Percentiles rank a stretch among this genome's conserved stretches.
phyloP scores from a whole-genome alignment of 1,140 invertebrate genomes.

The Camponotus floridanus region DNA sequence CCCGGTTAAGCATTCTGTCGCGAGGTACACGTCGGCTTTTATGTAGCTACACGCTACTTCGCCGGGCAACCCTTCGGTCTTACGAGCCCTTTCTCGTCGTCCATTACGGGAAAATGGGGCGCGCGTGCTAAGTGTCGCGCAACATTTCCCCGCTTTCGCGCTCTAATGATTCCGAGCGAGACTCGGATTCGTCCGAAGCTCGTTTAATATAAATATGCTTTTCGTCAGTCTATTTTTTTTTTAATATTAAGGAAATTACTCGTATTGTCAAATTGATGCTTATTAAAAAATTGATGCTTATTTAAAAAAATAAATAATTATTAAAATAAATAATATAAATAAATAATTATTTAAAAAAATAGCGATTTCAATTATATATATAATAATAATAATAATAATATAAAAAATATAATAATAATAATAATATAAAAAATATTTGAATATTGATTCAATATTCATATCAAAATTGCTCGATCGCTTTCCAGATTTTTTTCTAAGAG shows the following conservation, averaged over 20 bases:
- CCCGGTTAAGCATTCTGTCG: slow-evolving; percentile 58
- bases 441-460: not conserved
- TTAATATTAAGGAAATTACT: not conserved
- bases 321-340: too few species aligned
- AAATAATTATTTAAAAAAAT: not conserved
- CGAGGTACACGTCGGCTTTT: slow-evolving; percentile 60
- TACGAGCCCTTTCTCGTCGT: slow-evolving; percentile 60
- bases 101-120: slow-evolving; percentile 65
- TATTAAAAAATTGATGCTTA: too few species aligned
- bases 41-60: slow-evolving; percentile 53
- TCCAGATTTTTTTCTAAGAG: not conserved
- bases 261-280: not conserved
- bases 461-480: not conserved
- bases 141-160: slow-evolving; percentile 57
- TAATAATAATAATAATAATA: too few species aligned
- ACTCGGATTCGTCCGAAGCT: slow-evolving; percentile 31
- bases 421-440: too few species aligned
- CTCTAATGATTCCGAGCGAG: slow-evolving; percentile 54
- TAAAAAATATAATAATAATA: too few species aligned
- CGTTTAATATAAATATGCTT: slow-evolving; percentile 45
- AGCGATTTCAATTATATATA: too few species aligned
- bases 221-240: not conserved
- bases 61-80: slow-evolving; percentile 57
- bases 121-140: slow-evolving; percentile 68
- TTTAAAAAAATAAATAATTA: too few species aligned